Evolutionary conservation across 2,888 invertebrate genomes (phyloP).

Genomic region (Ephialtes manifestator): DNA sequence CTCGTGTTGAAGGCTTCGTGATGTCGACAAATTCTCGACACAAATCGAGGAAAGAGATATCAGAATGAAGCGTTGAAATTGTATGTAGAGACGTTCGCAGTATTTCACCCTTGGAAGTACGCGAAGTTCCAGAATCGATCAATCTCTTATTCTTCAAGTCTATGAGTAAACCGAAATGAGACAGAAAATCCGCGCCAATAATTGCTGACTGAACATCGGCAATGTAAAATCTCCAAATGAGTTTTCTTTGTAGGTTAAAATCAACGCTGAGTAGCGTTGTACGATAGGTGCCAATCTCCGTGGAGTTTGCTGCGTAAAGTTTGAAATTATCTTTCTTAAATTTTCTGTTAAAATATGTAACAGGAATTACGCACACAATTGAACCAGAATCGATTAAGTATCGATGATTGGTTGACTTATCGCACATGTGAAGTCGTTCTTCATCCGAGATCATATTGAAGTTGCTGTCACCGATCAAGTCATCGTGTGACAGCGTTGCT

Average conservation of each 20-base stretch:
- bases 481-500: neutral
- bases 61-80: conserved; percentile 41
- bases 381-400: conserved; percentile 55
- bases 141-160: conserved; percentile 26
- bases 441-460: neutral
- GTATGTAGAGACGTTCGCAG: conserved; percentile 14
- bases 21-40: conserved; percentile 26
- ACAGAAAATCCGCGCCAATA: conserved; percentile 55
- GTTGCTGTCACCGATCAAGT: conserved; percentile 15
- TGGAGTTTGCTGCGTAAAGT: conserved; percentile 28
- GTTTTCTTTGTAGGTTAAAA: conserved; percentile 16
- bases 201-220: conserved; percentile 54
- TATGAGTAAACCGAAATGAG: conserved; percentile 41
- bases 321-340: neutral
- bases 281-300: conserved; percentile 45
- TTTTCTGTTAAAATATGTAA: conserved; percentile 4
- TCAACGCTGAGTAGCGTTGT: conserved; percentile 4
- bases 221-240: conserved; percentile 46
- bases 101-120: conserved; percentile 30
- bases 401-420: neutral
- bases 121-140: conserved; percentile 40
- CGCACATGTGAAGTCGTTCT: conserved; percentile 1
- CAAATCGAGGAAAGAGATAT: neutral
- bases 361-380: conserved; percentile 38
- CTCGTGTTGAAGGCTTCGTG: conserved; percentile 15